Evolutionary conservation across 2,113 vertebrate species (phyloP).

Genomic region (Sinosuthora webbiana): DNA sequence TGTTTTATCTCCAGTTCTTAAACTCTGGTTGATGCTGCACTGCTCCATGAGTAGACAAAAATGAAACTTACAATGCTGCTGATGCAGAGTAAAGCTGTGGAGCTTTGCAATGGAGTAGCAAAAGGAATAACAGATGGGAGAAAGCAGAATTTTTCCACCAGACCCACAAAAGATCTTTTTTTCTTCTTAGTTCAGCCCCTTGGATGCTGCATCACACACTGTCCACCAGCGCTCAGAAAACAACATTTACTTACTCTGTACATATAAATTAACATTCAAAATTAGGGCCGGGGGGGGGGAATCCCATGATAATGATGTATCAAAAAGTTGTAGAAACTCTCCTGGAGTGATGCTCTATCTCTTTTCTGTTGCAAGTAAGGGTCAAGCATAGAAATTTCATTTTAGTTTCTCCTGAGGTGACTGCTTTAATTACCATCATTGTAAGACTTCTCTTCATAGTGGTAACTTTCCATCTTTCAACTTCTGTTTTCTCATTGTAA

Average conservation of each 20-base stretch:
- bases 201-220: fast-evolving
- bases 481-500: neutral
- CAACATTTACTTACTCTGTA: neutral
- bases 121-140: neutral
- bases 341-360: neutral
- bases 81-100: neutral
- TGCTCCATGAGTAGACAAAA: neutral
- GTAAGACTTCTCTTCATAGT: neutral
- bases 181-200: neutral
- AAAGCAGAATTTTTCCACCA: neutral
- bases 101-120: neutral
- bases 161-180: neutral
- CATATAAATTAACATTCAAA: neutral
- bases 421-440: neutral
- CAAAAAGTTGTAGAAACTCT: neutral
- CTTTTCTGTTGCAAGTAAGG: neutral
- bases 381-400: neutral
- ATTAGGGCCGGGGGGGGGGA: neutral
- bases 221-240: neutral
- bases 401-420: neutral
- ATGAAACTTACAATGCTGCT: fast-evolving
- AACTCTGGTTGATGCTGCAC: fast-evolving
- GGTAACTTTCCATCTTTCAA: neutral
- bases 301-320: neutral
- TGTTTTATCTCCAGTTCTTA: neutral